Evolutionary conservation across 2,888 invertebrate genomes (phyloP).

Genomic region (Noctua janthina): DNA sequence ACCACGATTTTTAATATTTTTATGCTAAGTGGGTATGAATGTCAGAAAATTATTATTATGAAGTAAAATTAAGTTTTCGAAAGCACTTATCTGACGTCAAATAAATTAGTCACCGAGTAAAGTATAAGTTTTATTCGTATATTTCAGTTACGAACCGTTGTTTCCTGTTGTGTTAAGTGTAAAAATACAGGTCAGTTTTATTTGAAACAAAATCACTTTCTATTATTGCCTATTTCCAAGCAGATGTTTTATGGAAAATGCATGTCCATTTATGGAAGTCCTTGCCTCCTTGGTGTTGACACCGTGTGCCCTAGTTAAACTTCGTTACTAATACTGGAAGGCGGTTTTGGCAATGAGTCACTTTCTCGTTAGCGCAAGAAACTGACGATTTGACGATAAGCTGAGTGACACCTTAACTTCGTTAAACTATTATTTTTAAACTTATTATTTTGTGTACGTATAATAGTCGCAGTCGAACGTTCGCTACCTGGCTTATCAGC

Average conservation of each 20-base stretch:
- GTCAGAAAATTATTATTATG: too few species aligned
- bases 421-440: conserved; percentile 75
- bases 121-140: conserved; percentile 25
- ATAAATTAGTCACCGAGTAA: conserved; percentile 58
- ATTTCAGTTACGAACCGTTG: conserved; percentile 59
- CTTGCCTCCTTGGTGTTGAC: conserved; percentile 76
- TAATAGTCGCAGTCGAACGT: conserved; percentile 11
- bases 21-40: too few species aligned
- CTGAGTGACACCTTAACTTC: conserved; percentile 72
- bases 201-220: not conserved
- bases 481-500: conserved; percentile 47
- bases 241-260: conserved; percentile 77
- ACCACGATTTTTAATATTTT: not conserved
- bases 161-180: conserved; percentile 55
- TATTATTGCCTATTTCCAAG: conserved; percentile 27
- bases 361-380: conserved; percentile 74
- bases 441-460: conserved; percentile 22
- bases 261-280: conserved; percentile 81
- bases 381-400: conserved; percentile 76
- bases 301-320: conserved; percentile 80
- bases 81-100: conserved; percentile 57
- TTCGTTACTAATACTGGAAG: conserved; percentile 68
- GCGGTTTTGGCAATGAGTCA: conserved; percentile 80
- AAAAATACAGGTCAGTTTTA: conserved; percentile 68
- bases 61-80: conserved; percentile 26